These are phyloP conservation scores for Drosophila nannoptera DNA, from an alignment of 1,140 invertebrate species.

Conservation along the genomic window DNA sequence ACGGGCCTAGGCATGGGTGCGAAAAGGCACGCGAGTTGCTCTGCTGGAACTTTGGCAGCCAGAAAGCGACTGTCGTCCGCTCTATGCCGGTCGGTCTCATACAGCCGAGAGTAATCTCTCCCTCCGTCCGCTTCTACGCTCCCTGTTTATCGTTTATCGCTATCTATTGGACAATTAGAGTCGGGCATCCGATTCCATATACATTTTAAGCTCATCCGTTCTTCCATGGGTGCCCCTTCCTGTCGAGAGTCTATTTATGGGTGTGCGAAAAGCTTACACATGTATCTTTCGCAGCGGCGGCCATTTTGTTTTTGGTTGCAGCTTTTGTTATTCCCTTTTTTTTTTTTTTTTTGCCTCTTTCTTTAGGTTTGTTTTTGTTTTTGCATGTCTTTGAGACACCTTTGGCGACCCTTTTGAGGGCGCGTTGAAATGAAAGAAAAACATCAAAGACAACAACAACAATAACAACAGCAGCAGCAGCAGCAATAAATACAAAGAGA, in stretches of 20 bases:
- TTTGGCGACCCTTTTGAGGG: constrained; percentile 41
- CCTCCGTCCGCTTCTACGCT: too few species aligned
- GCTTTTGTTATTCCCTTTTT: neutral
- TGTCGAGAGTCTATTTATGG: too few species aligned
- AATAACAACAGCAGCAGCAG: constrained; percentile 24
- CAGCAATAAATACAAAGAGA: constrained; percentile 9
- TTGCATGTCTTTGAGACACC: constrained; percentile 38
- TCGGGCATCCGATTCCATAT: too few species aligned
- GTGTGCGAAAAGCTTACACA: neutral
- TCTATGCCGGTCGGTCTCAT: too few species aligned
- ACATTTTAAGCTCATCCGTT: too few species aligned
- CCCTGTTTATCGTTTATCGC: too few species aligned
- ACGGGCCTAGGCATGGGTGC: too few species aligned
- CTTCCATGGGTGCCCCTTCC: too few species aligned
- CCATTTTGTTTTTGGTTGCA: constrained; percentile 24
- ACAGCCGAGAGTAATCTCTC: too few species aligned
- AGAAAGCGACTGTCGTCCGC: too few species aligned
- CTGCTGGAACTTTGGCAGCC: too few species aligned
- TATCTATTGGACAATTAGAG: too few species aligned
- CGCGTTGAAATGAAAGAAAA: constrained; percentile 72
- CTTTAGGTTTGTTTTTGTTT: constrained; percentile 13
- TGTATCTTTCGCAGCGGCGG: neutral
- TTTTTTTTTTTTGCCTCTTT: constrained; percentile 1
- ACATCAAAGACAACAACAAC: constrained; percentile 50
- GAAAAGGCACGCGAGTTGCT: neutral